phyloP scores from a whole-genome alignment of 2,888 invertebrate genomes.

The Sinopyrophorus schimmeli region DNA sequence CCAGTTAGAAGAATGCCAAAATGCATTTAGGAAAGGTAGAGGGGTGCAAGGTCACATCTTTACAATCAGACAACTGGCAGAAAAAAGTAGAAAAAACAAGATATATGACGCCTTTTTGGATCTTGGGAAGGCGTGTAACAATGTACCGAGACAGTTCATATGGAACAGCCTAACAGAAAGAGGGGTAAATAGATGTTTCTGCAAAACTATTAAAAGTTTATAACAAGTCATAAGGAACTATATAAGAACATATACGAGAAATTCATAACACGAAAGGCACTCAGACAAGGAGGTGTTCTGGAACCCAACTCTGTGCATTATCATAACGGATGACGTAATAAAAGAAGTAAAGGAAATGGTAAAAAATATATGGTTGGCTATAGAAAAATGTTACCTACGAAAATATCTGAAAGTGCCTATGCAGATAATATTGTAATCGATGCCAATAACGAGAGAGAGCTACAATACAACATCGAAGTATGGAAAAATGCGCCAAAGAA shows the following conservation, averaged over 20 bases:
- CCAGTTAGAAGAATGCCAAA: too few species aligned
- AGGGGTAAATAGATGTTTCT: constrained; percentile 1
- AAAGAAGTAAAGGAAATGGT: neutral
- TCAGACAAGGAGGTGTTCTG: constrained; percentile 4
- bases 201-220: neutral
- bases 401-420: too few species aligned
- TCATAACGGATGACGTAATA: constrained; percentile 8
- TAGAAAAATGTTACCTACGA: too few species aligned
- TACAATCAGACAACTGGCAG: neutral
- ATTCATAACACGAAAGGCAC: constrained; percentile 6
- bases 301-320: constrained; percentile 1
- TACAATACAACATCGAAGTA: too few species aligned
- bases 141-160: neutral
- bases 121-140: neutral
- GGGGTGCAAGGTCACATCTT: neutral
- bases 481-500: too few species aligned
- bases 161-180: constrained; percentile 7
- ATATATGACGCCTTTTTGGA: constrained; percentile 2
- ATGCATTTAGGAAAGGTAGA: too few species aligned
- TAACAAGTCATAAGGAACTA: constrained; percentile 1
- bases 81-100: constrained; percentile 3
- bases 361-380: too few species aligned
- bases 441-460: too few species aligned
- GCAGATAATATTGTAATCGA: too few species aligned
- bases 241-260: constrained; percentile 5